A percentile compares a stretch with the other conserved stretches of the same genome.
Conservation (phyloP, 2,888 invertebrate genomes). For the Cerastis leucographa region DNA sequence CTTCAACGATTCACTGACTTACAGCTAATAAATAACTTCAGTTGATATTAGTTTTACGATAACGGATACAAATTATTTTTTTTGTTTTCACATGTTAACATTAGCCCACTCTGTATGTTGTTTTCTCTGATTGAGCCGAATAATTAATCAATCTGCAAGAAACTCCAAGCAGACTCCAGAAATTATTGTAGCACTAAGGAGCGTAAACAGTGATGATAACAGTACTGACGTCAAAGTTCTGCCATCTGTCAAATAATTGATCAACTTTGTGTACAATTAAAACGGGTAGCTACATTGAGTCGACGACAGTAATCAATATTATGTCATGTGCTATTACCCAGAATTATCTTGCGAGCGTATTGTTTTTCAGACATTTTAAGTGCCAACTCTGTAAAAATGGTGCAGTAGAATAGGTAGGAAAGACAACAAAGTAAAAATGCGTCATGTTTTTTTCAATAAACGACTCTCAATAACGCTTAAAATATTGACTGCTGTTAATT, state of each 20-base stretch:
- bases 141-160: slow-evolving; percentile 10
- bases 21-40: slow-evolving; percentile 79
- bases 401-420: slow-evolving; percentile 17
- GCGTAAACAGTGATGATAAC: not conserved
- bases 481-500: not conserved
- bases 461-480: not conserved
- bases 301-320: slow-evolving; percentile 29
- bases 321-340: slow-evolving; percentile 9
- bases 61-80: slow-evolving; percentile 70
- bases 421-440: slow-evolving; percentile 1
- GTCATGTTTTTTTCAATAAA: not conserved
- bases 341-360: slow-evolving; percentile 4
- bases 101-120: slow-evolving; percentile 38
- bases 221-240: slow-evolving; percentile 30
- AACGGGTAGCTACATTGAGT: slow-evolving; percentile 2
- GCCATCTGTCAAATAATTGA: slow-evolving; percentile 46
- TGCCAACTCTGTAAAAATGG: slow-evolving; percentile 39
- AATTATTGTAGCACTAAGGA: slow-evolving; percentile 16
- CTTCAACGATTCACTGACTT: slow-evolving; percentile 77
- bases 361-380: slow-evolving; percentile 42
- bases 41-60: slow-evolving; percentile 73
- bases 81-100: slow-evolving; percentile 61
- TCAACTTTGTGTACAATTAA: slow-evolving; percentile 35
- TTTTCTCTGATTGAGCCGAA: slow-evolving; percentile 29
- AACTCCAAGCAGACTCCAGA: slow-evolving; percentile 11